Base-by-base conservation (phyloP, 37 sponge, comb jelly and placozoan genomes). In the Ianthella basta region DNA sequence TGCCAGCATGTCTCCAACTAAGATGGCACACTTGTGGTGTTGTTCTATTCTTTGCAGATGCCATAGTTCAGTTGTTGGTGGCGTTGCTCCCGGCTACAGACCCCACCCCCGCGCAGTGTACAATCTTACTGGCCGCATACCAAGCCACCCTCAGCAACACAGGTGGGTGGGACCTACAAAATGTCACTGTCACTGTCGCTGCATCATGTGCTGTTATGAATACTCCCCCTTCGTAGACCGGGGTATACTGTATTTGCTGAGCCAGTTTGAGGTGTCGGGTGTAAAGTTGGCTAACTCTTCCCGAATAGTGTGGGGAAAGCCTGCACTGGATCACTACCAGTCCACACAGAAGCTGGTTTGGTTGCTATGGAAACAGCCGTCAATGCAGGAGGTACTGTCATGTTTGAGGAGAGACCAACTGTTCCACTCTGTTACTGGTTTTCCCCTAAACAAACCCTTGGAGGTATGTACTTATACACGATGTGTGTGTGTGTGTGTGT, bases 341-440 rank as follows among this genome's bases (percentile, higher is more conserved):
- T 39, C 38, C 16, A 79, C 38, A 54, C 84, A 89, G 74, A 79
- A 84, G 64, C 41, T 80, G 33, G 84, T 84, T 14, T 84, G 87
- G 91, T 68, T 91, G 81, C 87, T 86, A 66, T 92, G 93, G 90
- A 79, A 83, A 29, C 77, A 84, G 15, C 92, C 86, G 55, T 67
- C 57, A 8, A 34, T 63, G 24, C 35, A 50, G 27, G 87, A 92
- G 18, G 89, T 92, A 14, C 13, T 92, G 27, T 68, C 69, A 5
- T 16, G 57, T 13, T 40, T 89, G 19, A 73, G 84, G 69, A 59
- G 59, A 59, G 44, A 89, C 0, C 34, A 21, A 32, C 35, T 89
- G 54, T n/a, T 72, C 14, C 80, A 24, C 0, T 89, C 89, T 21
- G 32, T 66, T 19, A 15, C 29, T 25, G 13, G 59, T 23, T 89